phyloP scores from a whole-genome alignment of 2,888 invertebrate species.

The Amitus sp. region DNA sequence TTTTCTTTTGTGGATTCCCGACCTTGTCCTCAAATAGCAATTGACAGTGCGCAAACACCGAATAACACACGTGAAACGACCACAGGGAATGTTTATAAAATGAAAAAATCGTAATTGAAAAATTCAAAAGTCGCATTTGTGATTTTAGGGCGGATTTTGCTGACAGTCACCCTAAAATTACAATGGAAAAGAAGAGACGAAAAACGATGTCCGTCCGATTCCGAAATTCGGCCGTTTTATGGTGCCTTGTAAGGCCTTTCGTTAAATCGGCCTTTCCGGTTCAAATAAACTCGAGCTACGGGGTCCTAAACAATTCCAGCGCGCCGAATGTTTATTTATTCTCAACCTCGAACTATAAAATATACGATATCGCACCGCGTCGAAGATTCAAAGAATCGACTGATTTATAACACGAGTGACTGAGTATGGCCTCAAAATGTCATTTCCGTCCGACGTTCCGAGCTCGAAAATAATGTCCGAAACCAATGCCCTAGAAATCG shows the following conservation, averaged over 20 bases:
- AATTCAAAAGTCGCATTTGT: no score
- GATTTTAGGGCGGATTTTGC: no score
- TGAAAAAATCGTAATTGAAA: no score
- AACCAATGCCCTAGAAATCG: neutral
- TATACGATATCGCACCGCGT: constrained; percentile 3
- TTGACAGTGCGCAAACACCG: neutral
- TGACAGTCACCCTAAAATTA: no score
- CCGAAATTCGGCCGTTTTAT: constrained; percentile 1
- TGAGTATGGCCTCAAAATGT: constrained; percentile 3
- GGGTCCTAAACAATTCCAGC: constrained; percentile 2
- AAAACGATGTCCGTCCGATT: neutral
- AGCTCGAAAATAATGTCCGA: neutral
- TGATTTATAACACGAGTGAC: neutral
- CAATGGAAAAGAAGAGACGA: neutral
- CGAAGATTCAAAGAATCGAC: constrained; percentile 4
- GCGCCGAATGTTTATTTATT: no score
- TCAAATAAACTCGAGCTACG: neutral
- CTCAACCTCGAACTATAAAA: constrained; percentile 3
- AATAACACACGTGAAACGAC: no score
- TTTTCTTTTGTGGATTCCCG: no score
- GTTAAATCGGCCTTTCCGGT: constrained; percentile 2
- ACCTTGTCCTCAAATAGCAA: neutral
- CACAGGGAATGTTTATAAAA: no score
- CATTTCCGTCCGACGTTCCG: neutral
- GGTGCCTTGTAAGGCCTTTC: neutral